phyloP scores from a whole-genome alignment of 1,140 invertebrate genomes.

The Drosophila sucinea region DNA sequence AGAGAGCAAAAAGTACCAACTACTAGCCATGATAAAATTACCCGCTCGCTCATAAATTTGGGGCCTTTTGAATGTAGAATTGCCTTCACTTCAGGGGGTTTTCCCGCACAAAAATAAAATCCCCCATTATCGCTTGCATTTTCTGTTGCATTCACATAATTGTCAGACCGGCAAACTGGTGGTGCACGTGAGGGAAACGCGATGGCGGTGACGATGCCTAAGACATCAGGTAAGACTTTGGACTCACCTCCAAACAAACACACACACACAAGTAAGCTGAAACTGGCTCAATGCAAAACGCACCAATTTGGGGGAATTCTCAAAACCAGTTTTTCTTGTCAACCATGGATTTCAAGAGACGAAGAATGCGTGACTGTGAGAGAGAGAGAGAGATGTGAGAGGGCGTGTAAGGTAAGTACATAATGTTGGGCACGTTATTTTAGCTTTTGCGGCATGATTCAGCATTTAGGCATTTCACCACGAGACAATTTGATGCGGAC shows the following conservation, averaged over 20 bases:
- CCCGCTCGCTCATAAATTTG: slow-evolving; percentile 1
- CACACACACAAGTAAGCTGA: slow-evolving; percentile 28
- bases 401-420: neutral
- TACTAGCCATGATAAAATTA: slow-evolving; percentile 1
- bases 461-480: slow-evolving; percentile 28
- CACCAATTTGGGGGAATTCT: slow-evolving; percentile 60
- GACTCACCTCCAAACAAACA: slow-evolving; percentile 31
- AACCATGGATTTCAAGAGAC: neutral
- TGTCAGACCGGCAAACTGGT: neutral
- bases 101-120: slow-evolving; percentile 10
- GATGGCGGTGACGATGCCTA: slow-evolving; percentile 7
- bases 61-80: slow-evolving; percentile 8
- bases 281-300: slow-evolving; percentile 46
- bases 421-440: neutral
- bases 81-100: slow-evolving; percentile 5
- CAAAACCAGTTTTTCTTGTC: slow-evolving; percentile 57
- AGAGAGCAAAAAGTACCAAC: slow-evolving; percentile 4
- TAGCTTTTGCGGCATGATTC: slow-evolving; percentile 40
- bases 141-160: slow-evolving; percentile 10
- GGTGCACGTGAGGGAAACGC: slow-evolving; percentile 37
- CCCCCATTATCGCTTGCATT: slow-evolving; percentile 7
- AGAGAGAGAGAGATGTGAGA: slow-evolving; percentile 21
- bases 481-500: neutral
- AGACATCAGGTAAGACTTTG: slow-evolving; percentile 54
- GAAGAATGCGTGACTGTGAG: neutral